Evolutionary conservation across 1,140 invertebrate genomes (phyloP), one percentile per base, ranked within the genome.

Genomic region (Diabrotica virgifera): DNA sequence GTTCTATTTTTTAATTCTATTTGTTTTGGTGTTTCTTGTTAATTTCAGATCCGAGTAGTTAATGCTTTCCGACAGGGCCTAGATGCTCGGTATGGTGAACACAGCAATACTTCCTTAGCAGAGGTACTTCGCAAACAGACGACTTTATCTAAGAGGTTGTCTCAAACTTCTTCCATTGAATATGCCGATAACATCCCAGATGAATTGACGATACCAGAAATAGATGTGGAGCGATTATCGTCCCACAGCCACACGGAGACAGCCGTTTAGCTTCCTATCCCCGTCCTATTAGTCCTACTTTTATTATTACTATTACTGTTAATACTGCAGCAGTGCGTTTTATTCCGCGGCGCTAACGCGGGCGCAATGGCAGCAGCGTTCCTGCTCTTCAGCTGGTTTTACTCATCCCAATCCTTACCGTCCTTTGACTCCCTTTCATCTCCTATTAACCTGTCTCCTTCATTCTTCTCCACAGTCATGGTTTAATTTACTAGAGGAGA

Each of bases 31-130:
- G 72, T 79, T 75, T 76, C 70, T 74, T 75, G 73, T 76, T 77
- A 79, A 77, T 88, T 90, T 76, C 90, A 96, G 95, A 97, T 98
- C 83, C 94, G 96, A 86, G 96, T 97, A 87, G 95, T 97, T 84
- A 97, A 98, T 87, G 96, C 96, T 85, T 98, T 98, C 88, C 94
- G 96, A 82, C 95, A 97, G 88, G 95, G 94, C 81, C 87, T 97
- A 85, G 95, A 98, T 86, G 87, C 92, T 83, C 92, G 94, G 79
- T 93, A 92, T 80, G 90, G 91, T 79, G 95, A 97, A 83, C 91
- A 92, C 83, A 91, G 89, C 79, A 93, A 90, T 84, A 89, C 90
- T 74, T 90, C 90, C 79, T 86, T 95, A 77, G 92, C 92, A 65
- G 93, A 94, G 82, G 92, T 92, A 77, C 86, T 95, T 74, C 89